A percentile compares a stretch with the other conserved stretches of the same genome.
These are phyloP conservation scores for Astur gentilis DNA, from an alignment of 2,113 vertebrate species.

Conservation along the genomic window DNA sequence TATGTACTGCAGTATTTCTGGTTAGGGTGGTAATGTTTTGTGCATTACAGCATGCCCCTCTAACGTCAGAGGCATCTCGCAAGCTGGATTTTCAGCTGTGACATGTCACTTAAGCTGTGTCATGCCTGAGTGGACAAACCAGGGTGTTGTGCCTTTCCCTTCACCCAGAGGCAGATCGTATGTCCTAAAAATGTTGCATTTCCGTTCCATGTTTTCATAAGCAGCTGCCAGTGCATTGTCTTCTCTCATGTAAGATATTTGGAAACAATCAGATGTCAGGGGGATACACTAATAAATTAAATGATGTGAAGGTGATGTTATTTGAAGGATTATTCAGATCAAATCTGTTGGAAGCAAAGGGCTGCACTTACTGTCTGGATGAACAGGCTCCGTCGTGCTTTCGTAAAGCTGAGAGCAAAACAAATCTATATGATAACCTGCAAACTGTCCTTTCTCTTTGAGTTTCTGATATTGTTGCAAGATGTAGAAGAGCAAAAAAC, in stretches of 20 bases:
- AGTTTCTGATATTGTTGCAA: background rate
- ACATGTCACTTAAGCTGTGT: constrained; percentile 3
- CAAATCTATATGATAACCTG: background rate
- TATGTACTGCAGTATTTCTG: background rate
- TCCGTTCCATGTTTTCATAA: background rate
- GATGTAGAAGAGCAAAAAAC: background rate
- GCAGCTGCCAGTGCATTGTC: background rate
- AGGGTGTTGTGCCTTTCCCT: background rate
- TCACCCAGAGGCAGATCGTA: background rate
- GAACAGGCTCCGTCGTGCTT: background rate
- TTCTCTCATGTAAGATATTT: background rate
- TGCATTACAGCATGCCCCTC: background rate
- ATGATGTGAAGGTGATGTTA: background rate
- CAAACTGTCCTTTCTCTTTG: background rate
- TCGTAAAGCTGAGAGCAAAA: background rate
- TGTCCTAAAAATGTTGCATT: constrained; percentile 4
- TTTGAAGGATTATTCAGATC: background rate
- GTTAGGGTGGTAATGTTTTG: background rate
- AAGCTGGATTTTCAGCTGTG: constrained; percentile 25
- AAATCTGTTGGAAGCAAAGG: background rate
- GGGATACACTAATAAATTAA: background rate
- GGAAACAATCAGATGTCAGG: background rate
- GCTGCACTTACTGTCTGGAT: background rate
- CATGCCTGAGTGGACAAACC: background rate
- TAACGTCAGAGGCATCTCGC: background rate